These are phyloP conservation scores for Gymnothorax reevesii DNA, from an alignment of 2,797 vertebrate genomes.

Conservation along the genomic window DNA sequence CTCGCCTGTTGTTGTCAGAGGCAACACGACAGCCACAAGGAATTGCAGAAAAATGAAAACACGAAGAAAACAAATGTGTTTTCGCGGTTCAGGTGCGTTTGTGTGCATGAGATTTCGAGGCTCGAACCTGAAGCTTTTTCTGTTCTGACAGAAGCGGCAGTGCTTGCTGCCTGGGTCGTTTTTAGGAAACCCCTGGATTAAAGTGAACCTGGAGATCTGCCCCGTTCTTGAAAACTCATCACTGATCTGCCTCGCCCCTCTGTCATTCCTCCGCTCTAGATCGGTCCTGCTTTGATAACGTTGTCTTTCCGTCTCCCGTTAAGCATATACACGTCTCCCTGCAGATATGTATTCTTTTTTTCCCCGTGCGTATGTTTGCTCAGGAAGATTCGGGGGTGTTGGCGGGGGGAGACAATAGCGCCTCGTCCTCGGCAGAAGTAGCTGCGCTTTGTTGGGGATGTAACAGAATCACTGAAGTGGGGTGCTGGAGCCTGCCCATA, in stretches of 20 bases:
- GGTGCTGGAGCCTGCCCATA: conserved; percentile 51
- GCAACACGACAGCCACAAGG: conserved; percentile 55
- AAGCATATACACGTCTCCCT: conserved; percentile 27
- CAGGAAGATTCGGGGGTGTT: conserved; percentile 35
- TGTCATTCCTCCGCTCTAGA: conserved; percentile 37
- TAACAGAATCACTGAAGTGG: conserved; percentile 51
- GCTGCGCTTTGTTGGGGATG: conserved; percentile 51
- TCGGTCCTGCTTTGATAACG: conserved; percentile 33
- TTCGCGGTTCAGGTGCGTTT: conserved; percentile 32
- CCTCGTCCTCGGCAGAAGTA: conserved; percentile 52
- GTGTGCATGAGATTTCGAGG: conserved; percentile 11
- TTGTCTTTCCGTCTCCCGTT: conserved; percentile 16
- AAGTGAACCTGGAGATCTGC: conserved; percentile 30
- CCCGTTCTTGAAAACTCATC: conserved; percentile 50
- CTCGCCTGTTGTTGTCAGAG: conserved; percentile 40
- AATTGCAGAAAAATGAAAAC: conserved; percentile 43
- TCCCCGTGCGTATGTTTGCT: conserved; percentile 39
- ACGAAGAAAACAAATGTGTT: conserved; percentile 44
- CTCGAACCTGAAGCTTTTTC: conserved; percentile 46
- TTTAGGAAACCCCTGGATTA: conserved; percentile 40
- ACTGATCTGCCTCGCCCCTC: conserved; percentile 37
- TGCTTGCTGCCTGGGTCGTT: conserved; percentile 48
- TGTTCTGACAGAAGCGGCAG: conserved; percentile 41
- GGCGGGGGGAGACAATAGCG: conserved; percentile 42
- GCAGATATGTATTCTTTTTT: not conserved